phyloP scores from a whole-genome alignment of 2,797 vertebrate species.

The Coregonus suidteri region DNA sequence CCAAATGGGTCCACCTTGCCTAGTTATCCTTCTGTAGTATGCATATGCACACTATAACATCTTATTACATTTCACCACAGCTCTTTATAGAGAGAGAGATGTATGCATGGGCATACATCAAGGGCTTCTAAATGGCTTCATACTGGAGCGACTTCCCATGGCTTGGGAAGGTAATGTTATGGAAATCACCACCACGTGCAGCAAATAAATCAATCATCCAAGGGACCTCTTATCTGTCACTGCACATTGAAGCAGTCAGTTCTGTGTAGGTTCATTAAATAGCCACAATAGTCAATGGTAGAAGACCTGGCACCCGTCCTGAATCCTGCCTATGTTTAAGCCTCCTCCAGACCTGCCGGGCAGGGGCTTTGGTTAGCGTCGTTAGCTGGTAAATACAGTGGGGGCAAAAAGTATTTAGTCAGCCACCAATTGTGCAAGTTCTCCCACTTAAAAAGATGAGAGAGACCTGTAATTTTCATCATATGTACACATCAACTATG shows the following conservation, averaged over 20 bases:
- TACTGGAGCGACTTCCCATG: conserved; percentile 52
- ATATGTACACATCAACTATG: too few species aligned
- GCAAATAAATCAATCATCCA: conserved; percentile 81
- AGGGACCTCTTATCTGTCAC: conserved; percentile 78
- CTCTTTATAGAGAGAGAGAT: background rate
- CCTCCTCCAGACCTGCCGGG: conserved; percentile 65
- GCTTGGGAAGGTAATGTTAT: conserved; percentile 66
- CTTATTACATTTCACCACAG: background rate
- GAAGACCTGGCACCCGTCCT: conserved; percentile 78
- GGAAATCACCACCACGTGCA: conserved; percentile 73
- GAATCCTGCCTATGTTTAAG: conserved; percentile 70
- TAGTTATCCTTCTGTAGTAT: background rate
- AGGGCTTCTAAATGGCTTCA: conserved; percentile 26
- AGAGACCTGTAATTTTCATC: too few species aligned
- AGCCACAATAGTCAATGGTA: conserved; percentile 73
- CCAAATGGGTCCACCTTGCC: background rate
- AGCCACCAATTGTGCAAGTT: too few species aligned
- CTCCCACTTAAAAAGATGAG: too few species aligned
- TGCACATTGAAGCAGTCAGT: conserved; percentile 78
- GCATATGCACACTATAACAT: background rate
- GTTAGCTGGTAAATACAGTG: background rate
- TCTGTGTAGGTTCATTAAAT: conserved; percentile 82
- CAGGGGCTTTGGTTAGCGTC: conserved; percentile 28
- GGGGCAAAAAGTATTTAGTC: too few species aligned
- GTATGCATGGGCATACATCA: conserved; percentile 42